Conservation (phyloP, 2,888 invertebrate genomes). For the Lordiphosa andalusiaca region DNA sequence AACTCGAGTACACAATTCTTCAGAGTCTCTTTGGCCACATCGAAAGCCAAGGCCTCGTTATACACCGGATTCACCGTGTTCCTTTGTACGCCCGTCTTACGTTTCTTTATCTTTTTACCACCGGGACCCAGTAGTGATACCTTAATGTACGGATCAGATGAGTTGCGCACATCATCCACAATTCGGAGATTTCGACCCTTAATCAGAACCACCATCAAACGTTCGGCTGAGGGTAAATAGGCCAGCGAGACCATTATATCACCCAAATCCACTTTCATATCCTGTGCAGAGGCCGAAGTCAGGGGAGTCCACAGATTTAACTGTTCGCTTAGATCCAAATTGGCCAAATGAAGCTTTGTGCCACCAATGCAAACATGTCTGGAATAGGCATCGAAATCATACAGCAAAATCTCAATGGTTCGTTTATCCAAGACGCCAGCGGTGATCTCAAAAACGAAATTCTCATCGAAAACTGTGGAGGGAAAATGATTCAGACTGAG, state of each 20-base stretch:
- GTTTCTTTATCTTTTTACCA: slow-evolving; percentile 94
- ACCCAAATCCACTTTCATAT: slow-evolving; percentile 89
- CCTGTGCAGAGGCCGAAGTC: slow-evolving; percentile 81
- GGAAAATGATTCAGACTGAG: not conserved
- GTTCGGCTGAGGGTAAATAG: slow-evolving; percentile 94
- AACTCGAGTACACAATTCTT: slow-evolving; percentile 83
- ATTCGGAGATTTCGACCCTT: slow-evolving; percentile 95
- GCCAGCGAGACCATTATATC: slow-evolving; percentile 95
- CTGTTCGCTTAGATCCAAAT: slow-evolving; percentile 82
- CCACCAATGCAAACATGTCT: slow-evolving; percentile 85
- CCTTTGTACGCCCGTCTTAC: slow-evolving; percentile 94
- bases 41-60: slow-evolving; percentile 96
- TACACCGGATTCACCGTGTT: slow-evolving; percentile 93
- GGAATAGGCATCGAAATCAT: slow-evolving; percentile 85
- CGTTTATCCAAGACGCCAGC: slow-evolving; percentile 81
- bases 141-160: slow-evolving; percentile 97
- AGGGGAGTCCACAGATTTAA: slow-evolving; percentile 83
- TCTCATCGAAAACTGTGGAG: slow-evolving; percentile 84
- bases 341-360: slow-evolving; percentile 82
- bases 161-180: slow-evolving; percentile 94
- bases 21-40: slow-evolving; percentile 86
- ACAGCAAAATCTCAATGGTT: slow-evolving; percentile 84
- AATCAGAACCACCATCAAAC: slow-evolving; percentile 93
- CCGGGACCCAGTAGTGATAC: slow-evolving; percentile 93
- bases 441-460: slow-evolving; percentile 85